phyloP scores from a whole-genome alignment of 2,113 vertebrate genomes.

The Paradisaea rubra region DNA sequence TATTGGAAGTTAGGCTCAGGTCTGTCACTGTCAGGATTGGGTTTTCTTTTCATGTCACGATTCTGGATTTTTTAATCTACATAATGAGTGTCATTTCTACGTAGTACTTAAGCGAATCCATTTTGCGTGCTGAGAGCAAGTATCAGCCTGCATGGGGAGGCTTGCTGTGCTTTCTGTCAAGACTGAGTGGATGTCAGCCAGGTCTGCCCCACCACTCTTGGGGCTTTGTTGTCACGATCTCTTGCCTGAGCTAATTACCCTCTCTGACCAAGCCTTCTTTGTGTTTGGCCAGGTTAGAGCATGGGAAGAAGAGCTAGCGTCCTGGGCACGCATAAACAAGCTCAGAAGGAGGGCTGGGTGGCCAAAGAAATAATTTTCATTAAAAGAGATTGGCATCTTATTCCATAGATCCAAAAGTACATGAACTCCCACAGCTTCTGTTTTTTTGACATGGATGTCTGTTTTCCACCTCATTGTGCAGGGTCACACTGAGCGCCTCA shows the following conservation, averaged over 20 bases:
- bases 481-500: background rate
- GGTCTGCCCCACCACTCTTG: background rate
- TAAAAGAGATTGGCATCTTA: background rate
- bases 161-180: background rate
- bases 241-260: background rate
- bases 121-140: accelerated
- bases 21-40: background rate
- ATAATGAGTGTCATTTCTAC: background rate
- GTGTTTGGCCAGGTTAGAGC: background rate
- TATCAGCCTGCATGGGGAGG: background rate
- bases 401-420: background rate
- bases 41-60: background rate
- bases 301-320: background rate
- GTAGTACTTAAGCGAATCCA: background rate
- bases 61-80: background rate
- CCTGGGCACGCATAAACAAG: background rate
- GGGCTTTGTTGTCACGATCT: background rate
- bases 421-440: constrained; percentile 12
- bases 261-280: background rate
- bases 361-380: background rate
- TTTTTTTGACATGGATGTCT: constrained; percentile 12
- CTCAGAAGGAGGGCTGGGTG: background rate
- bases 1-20: background rate
- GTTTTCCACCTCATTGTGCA: constrained; percentile 20
- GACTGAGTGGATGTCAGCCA: background rate